Percentiles rank a stretch among this genome's conserved stretches.
Conservation (phyloP, 2,888 invertebrate species). For the Diloba caeruleocephala region DNA sequence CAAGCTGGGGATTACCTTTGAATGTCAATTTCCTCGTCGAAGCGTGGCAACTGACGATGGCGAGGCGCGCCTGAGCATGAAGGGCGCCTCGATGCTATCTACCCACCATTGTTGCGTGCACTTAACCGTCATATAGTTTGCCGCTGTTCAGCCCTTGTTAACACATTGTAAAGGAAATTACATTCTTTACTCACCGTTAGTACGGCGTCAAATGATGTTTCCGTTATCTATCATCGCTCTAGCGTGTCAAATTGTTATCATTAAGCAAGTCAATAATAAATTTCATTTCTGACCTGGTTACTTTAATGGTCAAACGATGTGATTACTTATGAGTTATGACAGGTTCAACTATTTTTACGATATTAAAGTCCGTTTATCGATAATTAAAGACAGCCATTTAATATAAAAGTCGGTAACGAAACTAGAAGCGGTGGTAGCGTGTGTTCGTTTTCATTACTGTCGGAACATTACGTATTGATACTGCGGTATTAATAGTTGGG, state of each 20-base stretch:
- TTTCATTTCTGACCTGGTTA: constrained; percentile 56
- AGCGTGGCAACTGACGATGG: constrained; percentile 57
- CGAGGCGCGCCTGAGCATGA: constrained; percentile 55
- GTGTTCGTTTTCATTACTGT: constrained; percentile 54
- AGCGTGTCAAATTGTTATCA: constrained; percentile 81
- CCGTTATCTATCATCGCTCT: constrained; percentile 83
- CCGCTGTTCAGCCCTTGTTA: constrained; percentile 83
- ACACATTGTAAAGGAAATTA: constrained; percentile 88
- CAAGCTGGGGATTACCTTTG: constrained; percentile 38
- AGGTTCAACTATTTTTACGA: constrained; percentile 42
- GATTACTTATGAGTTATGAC: constrained; percentile 48
- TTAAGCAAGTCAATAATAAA: constrained; percentile 75
- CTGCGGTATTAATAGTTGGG: constrained; percentile 77
- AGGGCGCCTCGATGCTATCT: constrained; percentile 84
- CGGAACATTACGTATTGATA: constrained; percentile 66
- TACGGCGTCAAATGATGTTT: constrained; percentile 77
- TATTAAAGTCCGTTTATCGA: constrained; percentile 40
- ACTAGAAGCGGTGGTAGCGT: constrained; percentile 29
- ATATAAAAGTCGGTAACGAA: constrained; percentile 32
- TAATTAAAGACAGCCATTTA: constrained; percentile 34
- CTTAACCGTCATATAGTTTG: constrained; percentile 83
- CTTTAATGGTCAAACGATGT: constrained; percentile 43
- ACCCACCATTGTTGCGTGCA: constrained; percentile 84
- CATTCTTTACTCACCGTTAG: constrained; percentile 82
- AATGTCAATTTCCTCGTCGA: constrained; percentile 62